A percentile compares a stretch with the other conserved stretches of the same genome.
Evolutionary conservation across 2,113 vertebrate genomes (phyloP).

Genomic region (Entosphenus tridentatus): DNA sequence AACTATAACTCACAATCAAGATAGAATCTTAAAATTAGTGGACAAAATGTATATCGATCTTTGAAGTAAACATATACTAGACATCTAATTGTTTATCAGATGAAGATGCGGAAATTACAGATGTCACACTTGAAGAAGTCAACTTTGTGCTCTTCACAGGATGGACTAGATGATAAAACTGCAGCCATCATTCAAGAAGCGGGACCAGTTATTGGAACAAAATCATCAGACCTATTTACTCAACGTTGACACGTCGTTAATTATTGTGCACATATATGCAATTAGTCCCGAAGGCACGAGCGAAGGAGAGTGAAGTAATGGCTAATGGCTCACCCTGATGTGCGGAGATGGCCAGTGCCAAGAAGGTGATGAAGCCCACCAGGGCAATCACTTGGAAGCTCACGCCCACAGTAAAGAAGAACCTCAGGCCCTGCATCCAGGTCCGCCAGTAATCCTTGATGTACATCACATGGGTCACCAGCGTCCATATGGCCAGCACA

Average conservation of each 20-base stretch:
- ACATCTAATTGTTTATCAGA: too few species aligned
- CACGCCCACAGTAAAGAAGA: slow-evolving; percentile 48
- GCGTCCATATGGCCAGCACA: slow-evolving; percentile 72
- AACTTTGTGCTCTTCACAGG: not conserved
- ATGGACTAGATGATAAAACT: not conserved
- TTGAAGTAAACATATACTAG: too few species aligned
- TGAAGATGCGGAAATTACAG: too few species aligned
- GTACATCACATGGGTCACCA: slow-evolving; percentile 82
- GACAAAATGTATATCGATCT: too few species aligned
- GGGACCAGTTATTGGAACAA: slow-evolving; percentile 9
- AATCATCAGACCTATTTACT: not conserved
- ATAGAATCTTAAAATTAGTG: too few species aligned
- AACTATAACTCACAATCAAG: too few species aligned
- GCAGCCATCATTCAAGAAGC: not conserved
- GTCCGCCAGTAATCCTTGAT: slow-evolving; percentile 85
- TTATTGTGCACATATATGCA: not conserved
- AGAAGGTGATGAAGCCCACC: slow-evolving; percentile 44
- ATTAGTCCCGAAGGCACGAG: too few species aligned
- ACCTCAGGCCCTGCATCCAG: slow-evolving; percentile 70
- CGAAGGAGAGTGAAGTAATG: not conserved
- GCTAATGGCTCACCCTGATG: slow-evolving; percentile 40
- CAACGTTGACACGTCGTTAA: not conserved
- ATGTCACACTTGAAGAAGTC: too few species aligned
- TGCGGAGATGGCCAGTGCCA: slow-evolving; percentile 35
- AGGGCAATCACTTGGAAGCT: slow-evolving; percentile 40